Conservation (phyloP, 1,140 invertebrate genomes). For the Papilio dardanus region DNA sequence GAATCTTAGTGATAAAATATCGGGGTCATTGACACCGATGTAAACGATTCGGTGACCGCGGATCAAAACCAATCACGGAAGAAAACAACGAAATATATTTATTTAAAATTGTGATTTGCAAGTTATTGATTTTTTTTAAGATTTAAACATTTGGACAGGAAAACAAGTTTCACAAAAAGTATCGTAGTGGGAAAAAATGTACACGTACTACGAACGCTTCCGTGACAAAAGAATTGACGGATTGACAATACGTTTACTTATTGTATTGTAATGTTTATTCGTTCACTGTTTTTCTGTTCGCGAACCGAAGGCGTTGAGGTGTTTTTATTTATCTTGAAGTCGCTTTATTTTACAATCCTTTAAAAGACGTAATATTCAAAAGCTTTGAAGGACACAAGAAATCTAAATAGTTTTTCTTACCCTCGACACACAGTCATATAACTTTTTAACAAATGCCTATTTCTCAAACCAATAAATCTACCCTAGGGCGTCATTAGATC, state of each 20-base stretch:
- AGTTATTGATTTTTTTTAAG: constrained; percentile 8
- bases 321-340: neutral
- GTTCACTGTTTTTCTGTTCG: neutral
- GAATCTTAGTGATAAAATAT: constrained; percentile 28
- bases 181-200: neutral
- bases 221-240: neutral
- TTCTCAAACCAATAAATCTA: too few species aligned
- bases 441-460: too few species aligned
- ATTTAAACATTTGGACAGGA: neutral
- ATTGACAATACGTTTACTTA: neutral
- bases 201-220: neutral
- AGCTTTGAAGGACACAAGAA: neutral
- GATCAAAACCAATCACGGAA: constrained; percentile 19
- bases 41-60: constrained; percentile 19
- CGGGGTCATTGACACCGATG: constrained; percentile 17
- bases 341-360: neutral
- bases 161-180: neutral
- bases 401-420: too few species aligned
- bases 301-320: neutral
- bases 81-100: neutral
- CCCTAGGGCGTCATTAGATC: too few species aligned
- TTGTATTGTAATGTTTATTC: neutral
- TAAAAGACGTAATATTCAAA: neutral
- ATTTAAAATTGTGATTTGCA: constrained; percentile 2
- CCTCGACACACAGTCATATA: too few species aligned